Conservation (phyloP, 2,888 invertebrate species). For the Campaea margaritaria region DNA sequence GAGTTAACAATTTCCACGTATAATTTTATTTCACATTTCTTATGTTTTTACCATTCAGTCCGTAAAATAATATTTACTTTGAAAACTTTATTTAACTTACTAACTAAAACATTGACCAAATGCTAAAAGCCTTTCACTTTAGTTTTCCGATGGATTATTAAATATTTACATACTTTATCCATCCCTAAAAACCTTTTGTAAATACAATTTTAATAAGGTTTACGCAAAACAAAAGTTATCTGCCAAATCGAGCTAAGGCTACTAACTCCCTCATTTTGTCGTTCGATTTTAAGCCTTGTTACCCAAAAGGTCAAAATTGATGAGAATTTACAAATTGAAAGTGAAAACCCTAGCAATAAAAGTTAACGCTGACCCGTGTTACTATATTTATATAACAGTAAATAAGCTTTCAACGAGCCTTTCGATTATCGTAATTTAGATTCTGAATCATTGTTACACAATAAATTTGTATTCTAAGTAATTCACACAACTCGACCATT, state of each 20-base stretch:
- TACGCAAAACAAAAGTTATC: conserved; percentile 12
- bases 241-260: not conserved
- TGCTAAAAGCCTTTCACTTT: conserved; percentile 8
- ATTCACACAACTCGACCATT: too few species aligned
- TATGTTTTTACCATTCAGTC: too few species aligned
- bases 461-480: too few species aligned
- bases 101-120: conserved; percentile 4
- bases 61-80: not conserved
- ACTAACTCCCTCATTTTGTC: not conserved
- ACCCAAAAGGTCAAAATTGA: conserved; percentile 12
- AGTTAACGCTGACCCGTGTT: conserved; percentile 23
- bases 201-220: conserved; percentile 21
- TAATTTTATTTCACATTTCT: not conserved
- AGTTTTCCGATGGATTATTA: conserved; percentile 14
- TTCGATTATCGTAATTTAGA: not conserved
- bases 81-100: not conserved
- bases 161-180: conserved; percentile 16
- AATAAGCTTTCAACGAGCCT: not conserved
- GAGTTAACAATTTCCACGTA: not conserved
- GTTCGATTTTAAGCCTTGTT: conserved; percentile 2
- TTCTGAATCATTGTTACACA: too few species aligned
- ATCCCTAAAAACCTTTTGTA: conserved; percentile 5
- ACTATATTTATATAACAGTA: conserved; percentile 6
- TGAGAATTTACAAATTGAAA: conserved; percentile 10
- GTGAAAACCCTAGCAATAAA: conserved; percentile 32